Evolutionary conservation across 2,888 invertebrate species (phyloP), one percentile per base, ranked within the genome.

Genomic region (Deilephila elpenor): DNA sequence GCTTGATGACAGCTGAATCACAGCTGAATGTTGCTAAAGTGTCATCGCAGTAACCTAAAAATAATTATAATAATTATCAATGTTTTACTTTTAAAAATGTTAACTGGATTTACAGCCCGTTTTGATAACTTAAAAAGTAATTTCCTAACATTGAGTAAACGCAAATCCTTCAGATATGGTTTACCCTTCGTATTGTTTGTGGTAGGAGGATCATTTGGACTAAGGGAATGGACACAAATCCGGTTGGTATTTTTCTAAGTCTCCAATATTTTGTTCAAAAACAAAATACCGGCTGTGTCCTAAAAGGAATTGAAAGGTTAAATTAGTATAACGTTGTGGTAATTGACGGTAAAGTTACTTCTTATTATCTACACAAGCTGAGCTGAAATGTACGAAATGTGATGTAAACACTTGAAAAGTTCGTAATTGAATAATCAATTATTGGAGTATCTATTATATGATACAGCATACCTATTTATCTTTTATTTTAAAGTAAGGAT

Each of bases 121-220:
- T 56, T 86, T 74, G 78, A 74, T 71, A 79, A 80, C 32, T 70
- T 83, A 29, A 78, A 80, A 60, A 81, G 75, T 95, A 89, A 82
- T 91, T 88, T 71, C 79, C 95, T 74, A 44, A 73, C 73, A 70
- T 19, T 84, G 20, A 80, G 79, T 70, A 86, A 87, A 81, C 82
- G 75, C 20, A 85, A 76, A 76, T 83, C 86, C n/a, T 83, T 88
- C 71, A 96, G 90, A 86, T 97, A 96, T 89, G 97, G 97, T 8
- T 74, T 97, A 56, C 98, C 98, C 6, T 97, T 98, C 87, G 83
- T 98, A 32, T 75, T 97, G 71, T 94, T 97, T 76, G 91, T 98
- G 29, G 89, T 98, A 73, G 97, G 97, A 60, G 98, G 97, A 71
- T 97, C 98, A 0, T 96, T 97, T 89, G 97, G 96, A 5, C 88